Conservation (phyloP, 2,888 invertebrate species). For the Ochropleura leucogaster region DNA sequence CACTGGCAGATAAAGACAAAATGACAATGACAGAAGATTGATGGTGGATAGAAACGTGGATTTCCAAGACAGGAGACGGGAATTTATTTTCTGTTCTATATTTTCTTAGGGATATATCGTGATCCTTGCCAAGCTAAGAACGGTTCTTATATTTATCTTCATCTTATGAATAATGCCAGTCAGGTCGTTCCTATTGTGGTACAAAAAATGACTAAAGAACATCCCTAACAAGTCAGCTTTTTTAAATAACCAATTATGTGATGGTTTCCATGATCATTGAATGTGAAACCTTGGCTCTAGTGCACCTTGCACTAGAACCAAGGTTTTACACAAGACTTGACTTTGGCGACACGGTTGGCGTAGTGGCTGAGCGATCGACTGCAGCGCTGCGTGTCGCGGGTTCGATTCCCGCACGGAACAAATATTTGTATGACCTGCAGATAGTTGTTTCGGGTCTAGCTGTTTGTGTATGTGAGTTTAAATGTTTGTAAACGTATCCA, state of each 20-base stretch:
- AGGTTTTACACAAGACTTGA: no score
- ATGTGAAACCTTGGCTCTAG: background rate
- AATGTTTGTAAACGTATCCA: no score
- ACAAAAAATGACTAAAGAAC: background rate
- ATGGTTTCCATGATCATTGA: background rate
- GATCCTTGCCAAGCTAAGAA: conserved; percentile 3
- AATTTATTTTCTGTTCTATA: conserved; percentile 67
- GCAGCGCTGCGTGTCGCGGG: no score
- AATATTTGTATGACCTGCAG: no score
- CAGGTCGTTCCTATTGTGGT: background rate
- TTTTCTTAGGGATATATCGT: conserved; percentile 13
- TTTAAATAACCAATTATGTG: background rate
- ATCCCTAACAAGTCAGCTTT: background rate
- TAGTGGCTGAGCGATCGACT: no score
- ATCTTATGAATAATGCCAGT: conserved; percentile 12
- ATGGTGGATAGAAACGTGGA: conserved; percentile 71
- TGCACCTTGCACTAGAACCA: no score
- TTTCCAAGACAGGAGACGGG: conserved; percentile 67
- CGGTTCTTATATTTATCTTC: conserved; percentile 27
- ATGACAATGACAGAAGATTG: conserved; percentile 79
- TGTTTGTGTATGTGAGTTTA: no score
- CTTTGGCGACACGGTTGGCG: no score
- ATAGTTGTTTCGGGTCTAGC: no score
- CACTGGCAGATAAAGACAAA: conserved; percentile 57
- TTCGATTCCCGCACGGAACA: no score